Base-by-base conservation (phyloP, 2,888 invertebrate genomes). In the Phlogophora meticulosa region DNA sequence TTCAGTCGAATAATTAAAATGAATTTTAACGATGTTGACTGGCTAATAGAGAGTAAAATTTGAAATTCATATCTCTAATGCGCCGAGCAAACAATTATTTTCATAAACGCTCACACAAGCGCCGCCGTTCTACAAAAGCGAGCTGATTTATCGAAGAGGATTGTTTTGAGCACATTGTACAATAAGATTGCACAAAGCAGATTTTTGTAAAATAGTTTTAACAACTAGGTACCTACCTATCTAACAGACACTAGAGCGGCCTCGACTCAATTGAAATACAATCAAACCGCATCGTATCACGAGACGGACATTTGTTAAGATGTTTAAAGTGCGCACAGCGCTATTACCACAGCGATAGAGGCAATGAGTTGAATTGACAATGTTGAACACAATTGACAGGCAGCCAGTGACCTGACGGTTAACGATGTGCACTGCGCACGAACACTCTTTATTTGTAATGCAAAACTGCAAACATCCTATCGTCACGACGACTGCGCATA, bases 401-500 rank as follows among this genome's bases (percentile, higher is more conserved):
- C 86, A 88, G 87, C 82, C 88, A 87, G 82, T 87, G 88, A 88
- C 88, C 86, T 81, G 82, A 56, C 81, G 68, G 73, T 74, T 80
- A 85, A 82, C 83, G 83, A 85, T 81, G 80, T 79, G 81, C 86
- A 84, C 85, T 79, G 82, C 76, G 84, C 86, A 86, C 90, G 86
- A 90, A 85, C 78, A 85, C 84, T 83, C 82, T 86, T 85, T 86
- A 91, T 91, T 93, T 92, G 91, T 90, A 87, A 93, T 94, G 92
- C 93, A 90, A 89, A 91, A 89, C 90, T 88, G 90, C 90, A 86
- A 86, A 90, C 90, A 90, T 91, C 88, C 90, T 87, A 87, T 86
- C 84, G 87, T 86, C 88, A 90, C 88, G 87, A 83, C 82, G 72
- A 64, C 66, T 60, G 57, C 40, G 56, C 72, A 70, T 63, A 71